Evolutionary conservation across 1,140 invertebrate species (phyloP).

Genomic region (Penaeus vannamei): DNA sequence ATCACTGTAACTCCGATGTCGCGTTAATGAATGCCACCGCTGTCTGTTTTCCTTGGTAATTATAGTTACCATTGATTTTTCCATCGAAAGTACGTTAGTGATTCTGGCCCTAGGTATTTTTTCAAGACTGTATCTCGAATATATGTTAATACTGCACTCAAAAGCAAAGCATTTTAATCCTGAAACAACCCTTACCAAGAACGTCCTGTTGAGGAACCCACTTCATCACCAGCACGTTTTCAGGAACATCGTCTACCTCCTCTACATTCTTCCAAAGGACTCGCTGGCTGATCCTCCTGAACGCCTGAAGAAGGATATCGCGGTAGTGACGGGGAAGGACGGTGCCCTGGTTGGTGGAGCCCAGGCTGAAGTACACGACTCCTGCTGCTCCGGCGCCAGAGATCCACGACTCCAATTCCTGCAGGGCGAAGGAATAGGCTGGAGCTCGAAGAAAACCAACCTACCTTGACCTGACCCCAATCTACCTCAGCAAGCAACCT

Average conservation of each 20-base stretch:
- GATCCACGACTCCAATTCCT: slow-evolving; percentile 42
- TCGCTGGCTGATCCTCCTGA: slow-evolving; percentile 53
- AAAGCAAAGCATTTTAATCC: no score
- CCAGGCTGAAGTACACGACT: slow-evolving; percentile 54
- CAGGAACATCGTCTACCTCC: slow-evolving; percentile 47
- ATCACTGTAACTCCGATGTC: no score
- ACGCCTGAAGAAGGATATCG: slow-evolving; percentile 51
- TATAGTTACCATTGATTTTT: no score
- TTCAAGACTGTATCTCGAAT: no score
- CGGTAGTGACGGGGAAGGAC: slow-evolving; percentile 34
- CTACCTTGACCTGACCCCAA: background rate
- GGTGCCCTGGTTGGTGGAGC: slow-evolving; percentile 2
- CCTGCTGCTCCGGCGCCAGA: slow-evolving; percentile 28
- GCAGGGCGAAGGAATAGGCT: background rate
- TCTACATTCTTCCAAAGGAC: slow-evolving; percentile 66
- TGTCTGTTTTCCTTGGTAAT: no score
- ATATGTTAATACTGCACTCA: no score
- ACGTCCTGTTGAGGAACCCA: slow-evolving; percentile 46
- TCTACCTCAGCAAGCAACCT: background rate
- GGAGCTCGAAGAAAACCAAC: no score
- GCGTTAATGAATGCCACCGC: no score
- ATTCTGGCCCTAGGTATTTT: no score
- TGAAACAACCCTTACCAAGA: background rate
- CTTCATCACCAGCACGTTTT: slow-evolving; percentile 45
- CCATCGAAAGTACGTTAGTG: no score